A percentile compares a stretch with the other conserved stretches of the same genome.
These are phyloP conservation scores for Diarsia brunnea DNA, from an alignment of 2,888 invertebrate genomes.

Conservation along the genomic window DNA sequence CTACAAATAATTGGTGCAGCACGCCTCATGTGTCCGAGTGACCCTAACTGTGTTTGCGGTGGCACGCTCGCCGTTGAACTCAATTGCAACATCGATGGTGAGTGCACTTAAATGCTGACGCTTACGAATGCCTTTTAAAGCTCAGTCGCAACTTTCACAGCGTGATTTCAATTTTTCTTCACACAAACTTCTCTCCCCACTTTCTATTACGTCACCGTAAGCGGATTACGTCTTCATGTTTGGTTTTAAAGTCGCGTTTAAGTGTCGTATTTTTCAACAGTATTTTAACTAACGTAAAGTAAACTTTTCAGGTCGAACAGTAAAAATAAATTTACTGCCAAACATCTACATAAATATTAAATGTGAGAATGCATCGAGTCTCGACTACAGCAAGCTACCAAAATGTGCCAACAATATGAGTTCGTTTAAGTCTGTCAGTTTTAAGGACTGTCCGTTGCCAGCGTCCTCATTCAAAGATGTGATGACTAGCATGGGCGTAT, in stretches of 20 bases:
- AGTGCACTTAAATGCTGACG: conserved; percentile 79
- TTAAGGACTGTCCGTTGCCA: conserved; percentile 91
- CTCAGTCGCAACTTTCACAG: conserved; percentile 19
- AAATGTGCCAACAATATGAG: conserved; percentile 84
- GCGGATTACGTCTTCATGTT: conserved; percentile 51
- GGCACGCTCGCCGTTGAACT: conserved; percentile 87
- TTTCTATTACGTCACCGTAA: conserved; percentile 34
- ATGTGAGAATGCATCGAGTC: conserved; percentile 83
- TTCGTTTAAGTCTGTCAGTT: conserved; percentile 86
- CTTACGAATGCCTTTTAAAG: conserved; percentile 69
- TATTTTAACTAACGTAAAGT: conserved; percentile 41
- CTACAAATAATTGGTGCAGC: conserved; percentile 85
- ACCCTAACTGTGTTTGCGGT: conserved; percentile 89
- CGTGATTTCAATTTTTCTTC: conserved; percentile 39
- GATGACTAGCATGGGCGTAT: conserved; percentile 85
- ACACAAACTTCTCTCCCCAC: conserved; percentile 15
- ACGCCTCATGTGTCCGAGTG: conserved; percentile 83
- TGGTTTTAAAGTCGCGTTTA: conserved; percentile 30
- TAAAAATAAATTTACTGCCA: conserved; percentile 86
- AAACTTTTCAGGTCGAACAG: conserved; percentile 82
- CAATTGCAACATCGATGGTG: conserved; percentile 88
- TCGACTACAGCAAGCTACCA: conserved; percentile 87
- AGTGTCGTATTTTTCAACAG: conserved; percentile 23
- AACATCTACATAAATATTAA: conserved; percentile 85
- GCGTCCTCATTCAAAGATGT: conserved; percentile 87